A percentile compares a stretch with the other conserved stretches of the same genome.
phyloP scores from a whole-genome alignment of 2,888 invertebrate genomes.

The Hydrotaea diabolus region DNA sequence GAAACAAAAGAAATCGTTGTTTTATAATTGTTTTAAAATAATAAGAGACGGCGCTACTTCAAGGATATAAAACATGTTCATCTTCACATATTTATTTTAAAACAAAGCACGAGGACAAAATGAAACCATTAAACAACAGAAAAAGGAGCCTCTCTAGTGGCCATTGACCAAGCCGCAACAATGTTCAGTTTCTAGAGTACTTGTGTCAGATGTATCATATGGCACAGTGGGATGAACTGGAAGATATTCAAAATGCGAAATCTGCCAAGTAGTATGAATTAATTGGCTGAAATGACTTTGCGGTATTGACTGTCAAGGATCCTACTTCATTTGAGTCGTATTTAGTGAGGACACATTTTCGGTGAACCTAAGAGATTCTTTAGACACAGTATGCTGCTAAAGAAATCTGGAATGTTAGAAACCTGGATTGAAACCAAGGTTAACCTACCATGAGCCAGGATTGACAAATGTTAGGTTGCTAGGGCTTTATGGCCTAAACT shows the following conservation, averaged over 20 bases:
- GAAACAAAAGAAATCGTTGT: conserved; percentile 14
- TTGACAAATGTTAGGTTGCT: too few species aligned
- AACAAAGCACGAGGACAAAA: conserved; percentile 10
- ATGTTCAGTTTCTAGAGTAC: conserved; percentile 43
- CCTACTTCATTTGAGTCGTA: too few species aligned
- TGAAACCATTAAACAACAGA: conserved; percentile 46
- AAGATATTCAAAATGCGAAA: not conserved
- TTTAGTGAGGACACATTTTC: too few species aligned
- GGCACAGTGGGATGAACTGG: conserved; percentile 6
- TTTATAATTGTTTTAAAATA: conserved; percentile 66
- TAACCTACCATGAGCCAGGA: too few species aligned
- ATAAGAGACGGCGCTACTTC: conserved; percentile 58
- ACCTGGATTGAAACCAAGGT: too few species aligned
- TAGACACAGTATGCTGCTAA: too few species aligned
- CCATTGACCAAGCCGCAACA: conserved; percentile 66
- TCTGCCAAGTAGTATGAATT: too few species aligned
- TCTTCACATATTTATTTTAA: conserved; percentile 9
- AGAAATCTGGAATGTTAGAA: too few species aligned
- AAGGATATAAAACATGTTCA: conserved; percentile 63
- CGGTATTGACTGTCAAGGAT: too few species aligned
- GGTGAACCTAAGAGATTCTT: too few species aligned
- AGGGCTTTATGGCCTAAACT: too few species aligned
- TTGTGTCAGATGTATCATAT: conserved; percentile 3
- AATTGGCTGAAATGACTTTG: too few species aligned
- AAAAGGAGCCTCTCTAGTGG: conserved; percentile 41